Evolutionary conservation across 1,140 invertebrate species (phyloP).

Genomic region (Sminthurides bifidus): DNA sequence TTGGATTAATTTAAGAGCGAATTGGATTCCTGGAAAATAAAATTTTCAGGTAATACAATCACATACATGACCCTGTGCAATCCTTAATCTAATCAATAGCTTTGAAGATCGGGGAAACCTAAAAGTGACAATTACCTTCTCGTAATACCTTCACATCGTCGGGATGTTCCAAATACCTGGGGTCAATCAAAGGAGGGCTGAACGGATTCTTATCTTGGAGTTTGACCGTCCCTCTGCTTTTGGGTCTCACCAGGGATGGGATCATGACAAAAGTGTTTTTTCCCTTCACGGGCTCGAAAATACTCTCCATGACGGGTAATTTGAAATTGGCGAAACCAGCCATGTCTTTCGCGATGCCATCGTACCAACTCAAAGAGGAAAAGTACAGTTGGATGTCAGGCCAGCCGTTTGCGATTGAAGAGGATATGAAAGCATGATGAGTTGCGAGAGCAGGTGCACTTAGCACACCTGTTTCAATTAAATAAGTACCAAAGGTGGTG

Average conservation of each 20-base stretch:
- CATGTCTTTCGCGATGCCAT: neutral
- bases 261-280: conserved; percentile 5
- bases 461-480: conserved; percentile 12
- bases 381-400: conserved; percentile 25
- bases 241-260: conserved; percentile 26
- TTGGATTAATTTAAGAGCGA: conserved; percentile 1
- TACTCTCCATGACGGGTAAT: neutral
- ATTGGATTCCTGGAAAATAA: neutral
- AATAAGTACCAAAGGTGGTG: neutral
- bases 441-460: neutral
- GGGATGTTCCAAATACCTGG: conserved; percentile 31
- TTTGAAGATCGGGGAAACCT: too few relatives aligned
- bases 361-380: neutral
- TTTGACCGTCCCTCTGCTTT: conserved; percentile 27
- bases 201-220: conserved; percentile 27
- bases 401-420: conserved; percentile 8
- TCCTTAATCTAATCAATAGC: too few relatives aligned
- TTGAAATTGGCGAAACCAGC: neutral
- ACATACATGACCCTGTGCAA: too few relatives aligned
- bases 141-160: conserved; percentile 25
- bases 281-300: neutral
- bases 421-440: conserved; percentile 13
- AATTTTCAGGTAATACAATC: neutral
- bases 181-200: conserved; percentile 31
- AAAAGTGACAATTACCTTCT: conserved; percentile 10